Evolutionary conservation across 2,797 vertebrate genomes (phyloP).

Genomic region (Eurystomus glaucurus): DNA sequence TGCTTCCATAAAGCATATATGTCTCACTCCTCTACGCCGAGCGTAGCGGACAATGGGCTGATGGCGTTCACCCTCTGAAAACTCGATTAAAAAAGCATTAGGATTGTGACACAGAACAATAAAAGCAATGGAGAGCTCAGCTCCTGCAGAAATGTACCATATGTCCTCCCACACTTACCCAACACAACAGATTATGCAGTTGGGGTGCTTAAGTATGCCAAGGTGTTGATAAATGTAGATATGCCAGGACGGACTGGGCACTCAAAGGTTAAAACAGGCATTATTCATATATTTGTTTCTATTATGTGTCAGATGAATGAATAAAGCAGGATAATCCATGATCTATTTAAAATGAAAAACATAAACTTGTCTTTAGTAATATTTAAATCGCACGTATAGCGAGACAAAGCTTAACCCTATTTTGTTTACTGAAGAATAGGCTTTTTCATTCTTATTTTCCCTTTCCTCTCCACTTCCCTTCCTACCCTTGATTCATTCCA

Average conservation of each 20-base stretch:
- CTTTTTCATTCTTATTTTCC: neutral
- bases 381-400: neutral
- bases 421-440: neutral
- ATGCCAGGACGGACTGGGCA: neutral
- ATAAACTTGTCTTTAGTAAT: neutral
- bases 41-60: neutral
- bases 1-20: neutral
- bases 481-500: neutral
- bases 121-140: neutral
- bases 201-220: neutral
- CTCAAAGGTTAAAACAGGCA: neutral
- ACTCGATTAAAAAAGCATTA: constrained; percentile 55
- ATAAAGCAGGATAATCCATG: neutral
- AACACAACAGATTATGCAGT: neutral
- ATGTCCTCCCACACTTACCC: neutral
- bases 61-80: neutral
- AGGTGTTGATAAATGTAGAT: neutral
- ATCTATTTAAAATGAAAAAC: neutral
- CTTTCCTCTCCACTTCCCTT: neutral
- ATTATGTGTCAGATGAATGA: neutral
- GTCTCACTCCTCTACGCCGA: neutral
- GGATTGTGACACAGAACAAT: neutral
- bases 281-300: neutral
- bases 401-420: neutral
- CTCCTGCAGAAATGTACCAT: neutral